Conservation (phyloP, 2,888 invertebrate species). For the Apomyelois bistriatella region DNA sequence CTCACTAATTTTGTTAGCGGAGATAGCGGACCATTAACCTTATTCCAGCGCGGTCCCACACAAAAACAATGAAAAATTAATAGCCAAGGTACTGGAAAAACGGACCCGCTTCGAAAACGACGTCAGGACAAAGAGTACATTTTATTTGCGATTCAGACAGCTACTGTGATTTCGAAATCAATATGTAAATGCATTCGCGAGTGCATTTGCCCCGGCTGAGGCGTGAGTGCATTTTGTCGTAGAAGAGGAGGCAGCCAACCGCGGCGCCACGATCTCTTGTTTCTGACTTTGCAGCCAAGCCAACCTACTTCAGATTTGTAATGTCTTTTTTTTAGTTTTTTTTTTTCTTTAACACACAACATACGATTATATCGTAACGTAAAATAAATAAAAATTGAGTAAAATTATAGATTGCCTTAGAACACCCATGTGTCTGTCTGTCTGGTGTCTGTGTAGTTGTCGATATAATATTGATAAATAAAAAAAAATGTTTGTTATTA, state of each 20-base stretch:
- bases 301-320: background rate
- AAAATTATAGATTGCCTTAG: no score
- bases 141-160: constrained; percentile 55
- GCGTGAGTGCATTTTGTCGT: constrained; percentile 73
- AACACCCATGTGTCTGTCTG: no score
- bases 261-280: constrained; percentile 46
- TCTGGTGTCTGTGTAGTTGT: no score
- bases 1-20: constrained; percentile 7
- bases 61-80: constrained; percentile 13
- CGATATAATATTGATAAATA: no score
- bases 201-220: constrained; percentile 46
- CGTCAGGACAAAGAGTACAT: constrained; percentile 35
- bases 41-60: constrained; percentile 1
- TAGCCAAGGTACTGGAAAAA: constrained; percentile 6
- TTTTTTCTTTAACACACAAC: background rate
- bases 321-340: background rate
- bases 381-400: no score
- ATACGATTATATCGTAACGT: background rate
- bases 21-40: constrained; percentile 12
- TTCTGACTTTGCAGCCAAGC: constrained; percentile 30
- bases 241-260: constrained; percentile 46
- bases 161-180: constrained; percentile 65
- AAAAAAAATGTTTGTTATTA: no score
- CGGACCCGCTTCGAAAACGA: constrained; percentile 3
- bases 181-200: constrained; percentile 72